phyloP scores from a whole-genome alignment of 2,888 invertebrate genomes.

The Andrena camellia region DNA sequence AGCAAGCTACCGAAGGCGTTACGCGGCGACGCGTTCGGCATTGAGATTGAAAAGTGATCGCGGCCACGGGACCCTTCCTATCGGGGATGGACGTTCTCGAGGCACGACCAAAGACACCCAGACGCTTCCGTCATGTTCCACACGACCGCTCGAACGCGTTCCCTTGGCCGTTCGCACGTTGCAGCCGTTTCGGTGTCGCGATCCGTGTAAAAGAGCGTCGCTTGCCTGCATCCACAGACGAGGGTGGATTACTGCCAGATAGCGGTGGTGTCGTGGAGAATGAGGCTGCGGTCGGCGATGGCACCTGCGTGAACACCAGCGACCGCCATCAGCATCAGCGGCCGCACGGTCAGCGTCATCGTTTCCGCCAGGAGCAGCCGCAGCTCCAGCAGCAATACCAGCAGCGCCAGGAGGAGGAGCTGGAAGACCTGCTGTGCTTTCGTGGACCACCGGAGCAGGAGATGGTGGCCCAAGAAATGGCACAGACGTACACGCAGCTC shows the following conservation, averaged over 20 bases:
- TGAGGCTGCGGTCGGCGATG: slow-evolving; percentile 67
- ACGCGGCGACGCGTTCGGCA: background rate
- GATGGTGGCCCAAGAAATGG: slow-evolving; percentile 82
- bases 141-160: slow-evolving; percentile 12
- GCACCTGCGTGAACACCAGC: slow-evolving; percentile 63
- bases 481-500: slow-evolving; percentile 80
- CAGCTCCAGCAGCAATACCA: slow-evolving; percentile 57
- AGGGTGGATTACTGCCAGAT: slow-evolving; percentile 73
- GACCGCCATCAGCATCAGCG: slow-evolving; percentile 53
- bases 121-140: background rate
- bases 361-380: slow-evolving; percentile 45
- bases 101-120: background rate
- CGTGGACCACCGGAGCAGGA: slow-evolving; percentile 67
- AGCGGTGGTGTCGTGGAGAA: slow-evolving; percentile 71
- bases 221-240: slow-evolving; percentile 66
- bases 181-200: slow-evolving; percentile 36
- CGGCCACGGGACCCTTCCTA: background rate
- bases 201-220: slow-evolving; percentile 12
- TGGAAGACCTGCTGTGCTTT: slow-evolving; percentile 70
- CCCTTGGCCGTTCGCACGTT: slow-evolving; percentile 40
- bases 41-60: slow-evolving; percentile 9
- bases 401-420: slow-evolving; percentile 56
- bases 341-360: slow-evolving; percentile 51
- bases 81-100: background rate
- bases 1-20: background rate